Percentiles rank a stretch among this genome's conserved stretches.
phyloP scores from a whole-genome alignment of 2,113 vertebrate genomes.

The Gallinago jamesoni region DNA sequence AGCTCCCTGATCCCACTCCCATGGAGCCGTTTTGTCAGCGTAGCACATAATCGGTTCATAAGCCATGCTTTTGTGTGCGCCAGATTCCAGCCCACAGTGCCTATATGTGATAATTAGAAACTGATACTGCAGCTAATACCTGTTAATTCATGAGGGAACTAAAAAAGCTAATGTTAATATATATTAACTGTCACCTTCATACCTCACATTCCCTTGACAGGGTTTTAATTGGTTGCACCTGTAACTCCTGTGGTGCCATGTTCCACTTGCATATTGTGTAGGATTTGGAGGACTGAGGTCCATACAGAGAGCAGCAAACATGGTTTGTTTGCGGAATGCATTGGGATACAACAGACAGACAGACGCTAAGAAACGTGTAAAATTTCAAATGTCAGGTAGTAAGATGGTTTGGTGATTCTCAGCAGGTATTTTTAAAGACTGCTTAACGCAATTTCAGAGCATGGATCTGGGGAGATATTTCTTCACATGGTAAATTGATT shows the following conservation, averaged over 20 bases:
- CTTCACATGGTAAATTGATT: background rate
- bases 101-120: constrained; percentile 12
- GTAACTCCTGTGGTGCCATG: background rate
- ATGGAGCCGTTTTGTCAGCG: background rate
- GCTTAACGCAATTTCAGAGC: background rate
- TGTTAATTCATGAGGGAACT: constrained; percentile 20
- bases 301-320: background rate
- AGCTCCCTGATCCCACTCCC: background rate
- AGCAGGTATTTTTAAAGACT: background rate
- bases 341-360: background rate
- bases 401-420: background rate
- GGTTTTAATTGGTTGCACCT: constrained; percentile 12
- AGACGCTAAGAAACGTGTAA: background rate
- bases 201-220: background rate
- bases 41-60: background rate
- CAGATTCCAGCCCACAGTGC: background rate
- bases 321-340: background rate
- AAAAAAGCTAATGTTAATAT: background rate
- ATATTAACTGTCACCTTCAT: background rate
- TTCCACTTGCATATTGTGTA: background rate
- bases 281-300: background rate
- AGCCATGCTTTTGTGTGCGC: rapidly evolving
- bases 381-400: background rate
- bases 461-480: background rate
- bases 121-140: background rate